Evolutionary conservation across 2,797 vertebrate genomes (phyloP).

Genomic region (Phalanger gymnotis): DNA sequence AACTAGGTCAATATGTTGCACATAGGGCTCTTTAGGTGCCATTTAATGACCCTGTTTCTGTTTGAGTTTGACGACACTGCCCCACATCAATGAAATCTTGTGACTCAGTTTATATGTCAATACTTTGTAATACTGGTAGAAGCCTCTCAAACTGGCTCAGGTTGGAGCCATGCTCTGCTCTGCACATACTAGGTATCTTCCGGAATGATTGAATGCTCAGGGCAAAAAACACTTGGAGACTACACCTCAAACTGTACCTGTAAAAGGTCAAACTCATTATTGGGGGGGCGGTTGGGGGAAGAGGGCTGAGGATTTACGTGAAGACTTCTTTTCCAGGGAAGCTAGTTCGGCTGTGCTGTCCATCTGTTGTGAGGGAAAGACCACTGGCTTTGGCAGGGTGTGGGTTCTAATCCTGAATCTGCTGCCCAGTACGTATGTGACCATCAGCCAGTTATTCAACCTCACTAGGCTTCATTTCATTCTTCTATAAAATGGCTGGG

Average conservation of each 20-base stretch:
- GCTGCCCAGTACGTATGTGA: background rate
- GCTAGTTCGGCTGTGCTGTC: background rate
- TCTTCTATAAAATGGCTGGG: background rate
- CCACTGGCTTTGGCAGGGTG: background rate
- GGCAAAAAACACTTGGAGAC: background rate
- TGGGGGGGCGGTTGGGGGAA: background rate
- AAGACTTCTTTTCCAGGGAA: background rate
- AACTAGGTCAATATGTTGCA: too few species aligned
- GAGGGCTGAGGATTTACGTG: background rate
- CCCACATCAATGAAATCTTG: background rate
- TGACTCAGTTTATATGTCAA: background rate
- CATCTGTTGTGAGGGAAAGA: background rate
- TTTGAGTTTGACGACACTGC: background rate
- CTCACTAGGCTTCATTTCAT: background rate
- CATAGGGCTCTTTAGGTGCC: background rate
- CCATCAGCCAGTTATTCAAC: background rate
- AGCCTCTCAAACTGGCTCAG: background rate
- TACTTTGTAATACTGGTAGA: background rate
- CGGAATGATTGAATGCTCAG: background rate
- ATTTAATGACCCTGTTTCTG: background rate
- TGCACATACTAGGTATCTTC: background rate
- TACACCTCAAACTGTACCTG: background rate
- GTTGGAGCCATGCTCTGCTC: background rate
- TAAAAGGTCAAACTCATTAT: background rate
- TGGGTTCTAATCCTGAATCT: background rate